A percentile compares a stretch with the other conserved stretches of the same genome.
Evolutionary conservation across 2,888 invertebrate species (phyloP).

Genomic region (Melanchra persicariae): DNA sequence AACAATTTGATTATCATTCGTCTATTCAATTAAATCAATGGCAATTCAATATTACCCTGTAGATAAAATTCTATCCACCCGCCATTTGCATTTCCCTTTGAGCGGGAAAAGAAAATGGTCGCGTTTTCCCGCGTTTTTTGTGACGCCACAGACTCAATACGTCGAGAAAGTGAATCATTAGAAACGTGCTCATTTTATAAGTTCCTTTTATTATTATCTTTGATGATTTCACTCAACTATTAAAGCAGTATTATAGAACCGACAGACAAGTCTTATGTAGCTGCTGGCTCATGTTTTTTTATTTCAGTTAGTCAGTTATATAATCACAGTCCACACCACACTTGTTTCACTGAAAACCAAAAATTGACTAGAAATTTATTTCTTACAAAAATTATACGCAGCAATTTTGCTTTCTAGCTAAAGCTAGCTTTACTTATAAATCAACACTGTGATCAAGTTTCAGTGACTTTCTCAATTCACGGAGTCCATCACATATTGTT

Average conservation of each 20-base stretch:
- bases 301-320: slow-evolving; percentile 4
- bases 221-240: slow-evolving; percentile 56
- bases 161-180: slow-evolving; percentile 83
- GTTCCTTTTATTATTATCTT: slow-evolving; percentile 66
- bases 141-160: slow-evolving; percentile 71
- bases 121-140: slow-evolving; percentile 78
- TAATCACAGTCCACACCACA: not conserved
- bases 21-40: slow-evolving; percentile 27
- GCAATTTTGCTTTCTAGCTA: not conserved
- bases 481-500: slow-evolving; percentile 53
- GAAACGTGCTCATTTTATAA: slow-evolving; percentile 73
- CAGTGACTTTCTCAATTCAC: slow-evolving; percentile 51
- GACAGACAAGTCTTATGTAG: slow-evolving; percentile 1
- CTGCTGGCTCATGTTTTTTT: not conserved
- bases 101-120: slow-evolving; percentile 82
- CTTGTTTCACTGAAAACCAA: not conserved
- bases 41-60: slow-evolving; percentile 34
- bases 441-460: slow-evolving; percentile 33
- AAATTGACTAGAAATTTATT: not conserved
- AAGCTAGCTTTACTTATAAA: too few relatives aligned
- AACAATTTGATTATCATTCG: slow-evolving; percentile 4
- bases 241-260: slow-evolving; percentile 45
- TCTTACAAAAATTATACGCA: not conserved
- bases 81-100: slow-evolving; percentile 84
- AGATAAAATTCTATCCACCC: slow-evolving; percentile 57